A percentile compares a stretch with the other conserved stretches of the same genome.
Evolutionary conservation across 2,888 invertebrate genomes (phyloP).

Genomic region (Pristionchus entomophagus): DNA sequence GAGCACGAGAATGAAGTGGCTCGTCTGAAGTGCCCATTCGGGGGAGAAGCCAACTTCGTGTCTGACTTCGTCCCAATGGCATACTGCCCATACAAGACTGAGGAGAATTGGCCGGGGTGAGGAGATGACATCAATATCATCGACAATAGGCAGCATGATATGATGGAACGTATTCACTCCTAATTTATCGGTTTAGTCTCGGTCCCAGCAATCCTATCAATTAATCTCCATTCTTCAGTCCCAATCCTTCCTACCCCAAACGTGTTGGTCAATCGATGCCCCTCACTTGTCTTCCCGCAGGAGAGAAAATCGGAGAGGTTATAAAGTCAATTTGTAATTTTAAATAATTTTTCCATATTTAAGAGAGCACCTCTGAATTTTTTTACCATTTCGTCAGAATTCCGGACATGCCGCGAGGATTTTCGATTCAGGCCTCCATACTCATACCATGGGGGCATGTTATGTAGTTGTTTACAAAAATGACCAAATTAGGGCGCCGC

Average conservation of each 20-base stretch:
- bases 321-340: not conserved
- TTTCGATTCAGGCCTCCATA: too few relatives aligned
- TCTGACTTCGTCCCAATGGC: slow-evolving; percentile 39
- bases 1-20: slow-evolving; percentile 40
- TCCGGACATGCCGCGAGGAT: too few relatives aligned
- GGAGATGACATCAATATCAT: too few relatives aligned
- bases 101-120: not conserved
- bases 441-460: too few relatives aligned
- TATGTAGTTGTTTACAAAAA: too few relatives aligned
- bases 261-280: slow-evolving; percentile 27
- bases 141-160: not conserved
- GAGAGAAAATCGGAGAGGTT: slow-evolving; percentile 21
- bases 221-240: not conserved
- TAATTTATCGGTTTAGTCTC: too few relatives aligned
- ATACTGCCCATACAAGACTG: slow-evolving; percentile 45
- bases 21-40: slow-evolving; percentile 48
- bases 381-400: too few relatives aligned
- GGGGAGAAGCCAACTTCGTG: slow-evolving; percentile 29
- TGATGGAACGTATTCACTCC: too few relatives aligned
- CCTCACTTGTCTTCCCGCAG: not conserved
- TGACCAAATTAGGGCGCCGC: too few relatives aligned
- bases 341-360: too few relatives aligned
- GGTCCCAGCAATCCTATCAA: not conserved
- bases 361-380: too few relatives aligned
- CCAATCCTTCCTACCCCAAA: slow-evolving; percentile 21